These are phyloP conservation scores for Xenops minutus DNA, from an alignment of 2,797 vertebrate species.

Conservation along the genomic window DNA sequence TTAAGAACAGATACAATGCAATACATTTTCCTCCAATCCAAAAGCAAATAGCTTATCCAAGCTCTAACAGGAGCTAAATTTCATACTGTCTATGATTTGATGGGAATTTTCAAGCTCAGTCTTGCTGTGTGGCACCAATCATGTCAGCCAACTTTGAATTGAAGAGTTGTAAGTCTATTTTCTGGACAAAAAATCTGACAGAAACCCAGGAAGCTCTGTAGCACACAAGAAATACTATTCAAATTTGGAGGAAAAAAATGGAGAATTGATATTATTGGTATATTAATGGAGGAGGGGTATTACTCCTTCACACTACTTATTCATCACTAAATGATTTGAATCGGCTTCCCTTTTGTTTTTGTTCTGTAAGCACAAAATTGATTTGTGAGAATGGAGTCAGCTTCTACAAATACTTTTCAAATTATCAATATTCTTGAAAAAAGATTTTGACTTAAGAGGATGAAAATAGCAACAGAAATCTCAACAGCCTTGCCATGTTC, in stretches of 20 bases:
- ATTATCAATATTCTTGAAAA: background rate
- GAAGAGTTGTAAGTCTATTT: background rate
- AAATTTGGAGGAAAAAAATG: background rate
- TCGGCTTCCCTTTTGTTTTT: background rate
- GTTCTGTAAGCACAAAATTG: background rate
- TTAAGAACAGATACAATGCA: background rate
- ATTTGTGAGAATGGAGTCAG: background rate
- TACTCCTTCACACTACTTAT: background rate
- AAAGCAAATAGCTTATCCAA: background rate
- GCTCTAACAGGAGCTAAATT: background rate
- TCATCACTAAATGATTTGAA: background rate
- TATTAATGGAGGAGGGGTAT: background rate
- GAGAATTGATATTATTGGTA: background rate
- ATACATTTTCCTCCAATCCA: background rate
- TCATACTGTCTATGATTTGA: background rate
- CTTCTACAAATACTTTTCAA: background rate
- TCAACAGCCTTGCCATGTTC: background rate
- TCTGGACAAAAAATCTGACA: background rate
- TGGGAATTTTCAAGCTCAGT: background rate
- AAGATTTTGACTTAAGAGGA: background rate
- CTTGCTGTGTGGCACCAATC: background rate
- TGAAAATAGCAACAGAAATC: background rate
- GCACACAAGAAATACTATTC: background rate
- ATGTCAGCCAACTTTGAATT: background rate
- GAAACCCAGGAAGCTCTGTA: background rate